Conservation (phyloP, 53 echinoderm and acorn worm genomes). For the Paracentrotus lividus region DNA sequence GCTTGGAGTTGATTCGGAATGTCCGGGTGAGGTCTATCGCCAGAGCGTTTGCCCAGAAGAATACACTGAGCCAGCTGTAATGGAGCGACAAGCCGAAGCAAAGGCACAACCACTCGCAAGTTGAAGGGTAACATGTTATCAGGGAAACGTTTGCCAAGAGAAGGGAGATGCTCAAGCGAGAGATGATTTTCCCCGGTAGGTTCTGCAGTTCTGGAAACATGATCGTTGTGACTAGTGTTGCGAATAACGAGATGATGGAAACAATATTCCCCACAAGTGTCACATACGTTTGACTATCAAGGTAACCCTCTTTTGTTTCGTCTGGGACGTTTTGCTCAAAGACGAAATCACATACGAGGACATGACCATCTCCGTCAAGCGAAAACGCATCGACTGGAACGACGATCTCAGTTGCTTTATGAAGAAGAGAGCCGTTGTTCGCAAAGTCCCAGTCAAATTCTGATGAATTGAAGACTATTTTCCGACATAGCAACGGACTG, state of each 20-base stretch:
- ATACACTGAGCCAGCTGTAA: conserved; percentile 75
- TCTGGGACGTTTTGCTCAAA: not conserved
- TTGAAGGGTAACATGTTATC: not conserved
- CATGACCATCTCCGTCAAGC: not conserved
- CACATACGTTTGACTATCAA: conserved; percentile 49
- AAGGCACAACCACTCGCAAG: conserved; percentile 61
- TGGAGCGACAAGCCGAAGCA: conserved; percentile 74
- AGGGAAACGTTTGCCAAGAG: conserved; percentile 72
- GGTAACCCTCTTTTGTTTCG: not conserved
- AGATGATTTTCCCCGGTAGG: conserved; percentile 73
- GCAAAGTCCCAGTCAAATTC: conserved; percentile 8
- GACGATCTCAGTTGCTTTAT: conserved; percentile 9
- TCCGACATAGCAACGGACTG: not conserved
- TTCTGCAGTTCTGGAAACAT: conserved; percentile 73
- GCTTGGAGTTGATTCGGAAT: conserved; percentile 69
- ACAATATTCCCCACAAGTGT: conserved; percentile 68
- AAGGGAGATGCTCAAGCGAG: conserved; percentile 75
- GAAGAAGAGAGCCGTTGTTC: conserved; percentile 16
- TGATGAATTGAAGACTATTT: not conserved
- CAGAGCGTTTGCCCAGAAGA: conserved; percentile 86
- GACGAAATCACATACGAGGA: not conserved
- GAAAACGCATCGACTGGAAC: not conserved
- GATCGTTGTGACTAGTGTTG: conserved; percentile 69
- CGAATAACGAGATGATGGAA: conserved; percentile 68
- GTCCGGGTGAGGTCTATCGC: conserved; percentile 84